Evolutionary conservation across 1,140 invertebrate genomes (phyloP).

Genomic region (Epicauta chinensis): DNA sequence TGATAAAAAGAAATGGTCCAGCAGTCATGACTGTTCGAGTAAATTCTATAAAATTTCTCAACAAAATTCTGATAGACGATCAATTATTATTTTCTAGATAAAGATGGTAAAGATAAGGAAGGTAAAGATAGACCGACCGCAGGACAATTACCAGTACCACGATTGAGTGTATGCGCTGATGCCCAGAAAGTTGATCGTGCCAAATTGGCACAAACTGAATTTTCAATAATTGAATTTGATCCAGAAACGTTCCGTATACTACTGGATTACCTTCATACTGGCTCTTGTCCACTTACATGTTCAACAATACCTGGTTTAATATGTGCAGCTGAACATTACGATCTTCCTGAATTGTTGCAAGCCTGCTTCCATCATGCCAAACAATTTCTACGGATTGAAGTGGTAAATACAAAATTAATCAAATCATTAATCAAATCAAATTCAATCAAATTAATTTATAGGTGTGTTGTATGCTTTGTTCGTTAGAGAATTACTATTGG

Average conservation of each 20-base stretch:
- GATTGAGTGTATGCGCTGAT: conserved; percentile 86
- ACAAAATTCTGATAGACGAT: too few relatives aligned
- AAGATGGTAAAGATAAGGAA: conserved; percentile 73
- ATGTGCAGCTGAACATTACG: conserved; percentile 91
- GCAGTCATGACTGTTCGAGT: conserved; percentile 88
- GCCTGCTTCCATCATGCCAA: conserved; percentile 94
- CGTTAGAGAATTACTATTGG: conserved; percentile 93
- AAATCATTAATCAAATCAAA: not conserved
- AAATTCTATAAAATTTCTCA: too few relatives aligned
- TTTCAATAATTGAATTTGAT: conserved; percentile 93
- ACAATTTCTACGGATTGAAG: conserved; percentile 85
- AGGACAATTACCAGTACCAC: conserved; percentile 69
- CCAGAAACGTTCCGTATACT: conserved; percentile 86
- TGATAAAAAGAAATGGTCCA: conserved; percentile 88
- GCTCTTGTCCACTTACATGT: conserved; percentile 85
- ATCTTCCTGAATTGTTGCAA: conserved; percentile 84
- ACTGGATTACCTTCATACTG: conserved; percentile 87
- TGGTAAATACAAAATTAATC: conserved; percentile 50
- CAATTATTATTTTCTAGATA: conserved; percentile 25
- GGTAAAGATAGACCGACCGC: conserved; percentile 65
- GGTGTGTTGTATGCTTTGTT: conserved; percentile 87
- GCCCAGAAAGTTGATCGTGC: conserved; percentile 88
- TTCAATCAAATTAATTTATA: conserved; percentile 37
- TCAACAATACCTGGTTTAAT: conserved; percentile 87
- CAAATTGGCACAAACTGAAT: conserved; percentile 90